Conservation (phyloP, 2,113 vertebrate species). For the Eulemur rufifrons region DNA sequence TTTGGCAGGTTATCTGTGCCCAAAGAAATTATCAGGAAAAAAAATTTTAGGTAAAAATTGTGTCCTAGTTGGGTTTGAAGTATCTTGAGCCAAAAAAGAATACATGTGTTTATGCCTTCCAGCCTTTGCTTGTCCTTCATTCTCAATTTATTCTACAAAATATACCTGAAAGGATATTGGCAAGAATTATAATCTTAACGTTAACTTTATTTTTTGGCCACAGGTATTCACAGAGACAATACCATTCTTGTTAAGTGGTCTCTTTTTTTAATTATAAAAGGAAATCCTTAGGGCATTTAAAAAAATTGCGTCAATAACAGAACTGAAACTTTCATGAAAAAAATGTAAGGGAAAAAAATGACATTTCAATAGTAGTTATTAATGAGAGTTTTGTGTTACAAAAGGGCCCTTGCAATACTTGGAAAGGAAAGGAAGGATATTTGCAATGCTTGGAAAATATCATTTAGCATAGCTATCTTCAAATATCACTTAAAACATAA, state of each 20-base stretch:
- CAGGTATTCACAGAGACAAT: constrained; percentile 42
- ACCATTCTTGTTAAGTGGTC: constrained; percentile 6
- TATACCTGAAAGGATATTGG: constrained; percentile 45
- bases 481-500: constrained; percentile 23
- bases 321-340: constrained; percentile 32
- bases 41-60: constrained; percentile 30
- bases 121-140: background rate
- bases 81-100: background rate
- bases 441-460: background rate
- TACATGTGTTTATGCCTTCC: background rate
- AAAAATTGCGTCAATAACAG: constrained; percentile 11
- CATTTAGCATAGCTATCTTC: background rate
- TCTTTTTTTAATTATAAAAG: constrained; percentile 7
- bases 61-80: background rate
- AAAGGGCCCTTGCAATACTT: constrained; percentile 32
- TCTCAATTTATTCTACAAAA: constrained; percentile 26
- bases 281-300: constrained; percentile 10
- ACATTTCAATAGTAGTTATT: constrained; percentile 38
- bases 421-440: constrained; percentile 16
- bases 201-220: constrained; percentile 35
- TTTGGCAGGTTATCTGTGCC: background rate
- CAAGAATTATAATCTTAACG: constrained; percentile 10
- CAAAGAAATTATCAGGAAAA: background rate
- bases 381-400: constrained; percentile 35
- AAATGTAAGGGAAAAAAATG: background rate